Evolutionary conservation across 2,113 vertebrate genomes (phyloP), one percentile per base, ranked within the genome.

Genomic region (Sander vitreus): DNA sequence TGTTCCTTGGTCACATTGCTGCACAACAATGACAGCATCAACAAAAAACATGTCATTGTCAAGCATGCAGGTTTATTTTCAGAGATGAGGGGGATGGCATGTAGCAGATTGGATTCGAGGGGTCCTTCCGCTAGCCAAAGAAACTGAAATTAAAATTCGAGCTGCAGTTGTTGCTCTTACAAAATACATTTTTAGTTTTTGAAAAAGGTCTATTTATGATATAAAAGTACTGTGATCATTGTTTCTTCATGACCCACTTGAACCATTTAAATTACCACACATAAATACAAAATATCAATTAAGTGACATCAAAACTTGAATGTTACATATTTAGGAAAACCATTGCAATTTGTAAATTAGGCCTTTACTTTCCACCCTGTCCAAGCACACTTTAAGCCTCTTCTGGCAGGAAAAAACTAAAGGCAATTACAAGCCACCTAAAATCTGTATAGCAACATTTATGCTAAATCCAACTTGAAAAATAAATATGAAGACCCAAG

Each of bases 1-100:
- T 18, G 92, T 14, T 64, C 71, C 95, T 0, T 94, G 93, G 73
- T 97, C 96, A 91, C 98, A 99, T 2, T 95, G 94, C 97, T 97
- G 81, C 51, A 86, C 21, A 70, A 78, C 27, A 58, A 80, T 16
- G 43, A 60, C 11, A 78, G 19, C n/a, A 69, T 23, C 15, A 63
- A 45, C 45, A 25, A 65, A 19, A 47, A 39, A 21, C 8, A 18
- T 21, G 33, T n/a, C 3, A 25, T 43, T 33, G 55, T 54, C 36
- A 73, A 64, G 47, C 18, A 12, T 6, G 1, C 3, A 45, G 25
- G 19, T 68, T 82, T n/a, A 55, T 25, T 43, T 50, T 45, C 2
- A 58, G 59, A 72, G 18, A 47, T 12, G 21, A 71, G 23, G 25
- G 43, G 67, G 16, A 43, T 21, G 36, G 33, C 58, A 48, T 43